Base-by-base conservation (phyloP, 2,888 invertebrate species). In the Eulithis testata region DNA sequence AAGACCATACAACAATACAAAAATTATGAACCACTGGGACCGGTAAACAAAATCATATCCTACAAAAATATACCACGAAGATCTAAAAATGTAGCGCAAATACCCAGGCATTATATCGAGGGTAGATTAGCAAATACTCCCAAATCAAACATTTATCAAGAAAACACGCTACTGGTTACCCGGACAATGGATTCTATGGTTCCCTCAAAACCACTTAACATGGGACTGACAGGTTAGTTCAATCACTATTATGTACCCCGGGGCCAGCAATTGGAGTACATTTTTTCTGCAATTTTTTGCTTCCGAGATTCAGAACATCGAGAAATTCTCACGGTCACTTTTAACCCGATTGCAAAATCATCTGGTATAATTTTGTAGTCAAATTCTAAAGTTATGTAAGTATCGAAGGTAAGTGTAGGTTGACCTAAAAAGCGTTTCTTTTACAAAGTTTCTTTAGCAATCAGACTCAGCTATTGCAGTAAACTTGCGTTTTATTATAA, bases 151-250 rank as follows among this genome's bases (percentile, higher is more conserved):
- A 88, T 91, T 91, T 91, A 84, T 87, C 82, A 81, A 90, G 91
- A 91, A 91, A 91, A 91, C 89, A 90, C 83, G 91, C 90, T 90
- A 90, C 91, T 86, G 91, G 88, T 83, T 86, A 80, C 81, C 80
- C 85, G 87, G 81, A 92, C 91, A 92, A 92, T 89, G 76, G 49
- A 87, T 69, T 73, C 77, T 79, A 82, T 84, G 85, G 86, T 88
- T 83, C 90, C 87, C 87, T 90, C 88, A 84, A 90, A 90, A 90
- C 87, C 90, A 90, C 91, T 91, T 92, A 93, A 93, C 93, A 89
- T 92, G 93, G 93, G 92, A 83, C 89, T 93, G 93, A 93, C 93
- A 93, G 93, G 92, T 92, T 91, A 89, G 90, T 91, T 91, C 91
- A 90, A 90, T 90, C 89, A 90, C 89, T 89, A 89, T 89, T 89